Percentiles rank a stretch among this genome's conserved stretches.
Conservation (phyloP, 2,113 vertebrate species). For the Xiphophorus couchianus region DNA sequence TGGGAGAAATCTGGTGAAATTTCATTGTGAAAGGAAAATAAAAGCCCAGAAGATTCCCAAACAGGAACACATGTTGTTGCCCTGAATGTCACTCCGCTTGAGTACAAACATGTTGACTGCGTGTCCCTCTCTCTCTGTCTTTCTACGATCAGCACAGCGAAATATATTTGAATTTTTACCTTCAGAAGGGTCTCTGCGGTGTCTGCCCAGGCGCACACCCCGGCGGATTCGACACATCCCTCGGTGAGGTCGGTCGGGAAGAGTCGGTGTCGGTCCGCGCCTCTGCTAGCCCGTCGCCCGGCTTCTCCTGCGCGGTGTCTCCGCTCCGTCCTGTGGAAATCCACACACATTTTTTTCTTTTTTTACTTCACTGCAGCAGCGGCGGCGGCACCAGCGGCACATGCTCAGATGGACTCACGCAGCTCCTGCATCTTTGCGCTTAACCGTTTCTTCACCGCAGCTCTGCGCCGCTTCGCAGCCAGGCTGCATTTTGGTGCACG, state of each 20-base stretch:
- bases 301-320: slow-evolving; percentile 44
- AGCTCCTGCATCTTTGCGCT: slow-evolving; percentile 35
- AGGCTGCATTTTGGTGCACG: background rate
- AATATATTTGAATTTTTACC: slow-evolving; percentile 30
- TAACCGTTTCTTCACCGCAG: slow-evolving; percentile 67
- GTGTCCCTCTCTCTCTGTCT: background rate
- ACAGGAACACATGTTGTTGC: background rate
- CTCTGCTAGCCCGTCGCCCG: slow-evolving; percentile 18
- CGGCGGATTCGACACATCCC: slow-evolving; percentile 31
- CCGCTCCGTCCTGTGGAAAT: slow-evolving; percentile 63
- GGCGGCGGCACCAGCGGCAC: slow-evolving; percentile 69
- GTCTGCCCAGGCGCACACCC: slow-evolving; percentile 29
- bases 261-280: slow-evolving; percentile 8
- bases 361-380: slow-evolving; percentile 76
- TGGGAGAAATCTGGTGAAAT: background rate
- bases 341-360: slow-evolving; percentile 68
- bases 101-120: slow-evolving; percentile 12
- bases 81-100: background rate
- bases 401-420: slow-evolving; percentile 65
- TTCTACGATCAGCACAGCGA: background rate
- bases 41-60: background rate
- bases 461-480: background rate
- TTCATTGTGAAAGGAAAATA: background rate
- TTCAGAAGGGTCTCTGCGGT: slow-evolving; percentile 36
- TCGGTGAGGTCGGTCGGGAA: slow-evolving; percentile 18